These are phyloP conservation scores for Dryobota labecula DNA, from an alignment of 2,888 invertebrate species.

Conservation along the genomic window DNA sequence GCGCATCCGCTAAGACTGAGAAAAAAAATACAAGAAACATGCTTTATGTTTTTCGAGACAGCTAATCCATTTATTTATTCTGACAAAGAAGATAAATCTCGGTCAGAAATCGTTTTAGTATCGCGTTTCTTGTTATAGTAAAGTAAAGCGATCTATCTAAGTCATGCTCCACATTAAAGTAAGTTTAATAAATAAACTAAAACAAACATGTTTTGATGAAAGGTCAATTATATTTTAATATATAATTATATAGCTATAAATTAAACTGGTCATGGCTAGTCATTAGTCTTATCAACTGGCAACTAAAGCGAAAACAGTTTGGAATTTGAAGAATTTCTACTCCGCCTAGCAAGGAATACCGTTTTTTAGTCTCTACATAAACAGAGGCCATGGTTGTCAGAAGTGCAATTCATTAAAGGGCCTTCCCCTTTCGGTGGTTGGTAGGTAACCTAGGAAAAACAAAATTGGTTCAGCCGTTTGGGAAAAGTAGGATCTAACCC, in stretches of 20 bases:
- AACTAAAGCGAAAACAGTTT: neutral
- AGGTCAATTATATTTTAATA: too few relatives aligned
- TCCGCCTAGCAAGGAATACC: neutral
- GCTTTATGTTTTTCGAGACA: conserved; percentile 56
- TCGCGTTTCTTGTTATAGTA: conserved; percentile 49
- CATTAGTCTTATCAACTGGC: conserved; percentile 7
- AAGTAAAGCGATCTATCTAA: conserved; percentile 41
- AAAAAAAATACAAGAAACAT: conserved; percentile 55
- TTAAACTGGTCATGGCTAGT: conserved; percentile 4
- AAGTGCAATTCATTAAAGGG: too few relatives aligned
- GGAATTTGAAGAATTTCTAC: conserved; percentile 16
- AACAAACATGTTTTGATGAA: conserved; percentile 5
- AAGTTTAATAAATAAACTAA: conserved; percentile 26
- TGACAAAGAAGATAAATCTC: conserved; percentile 65
- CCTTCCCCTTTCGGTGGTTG: too few relatives aligned
- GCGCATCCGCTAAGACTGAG: conserved; percentile 42
- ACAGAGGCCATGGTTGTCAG: too few relatives aligned
- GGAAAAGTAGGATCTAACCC: too few relatives aligned
- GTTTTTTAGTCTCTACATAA: neutral
- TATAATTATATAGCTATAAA: too few relatives aligned
- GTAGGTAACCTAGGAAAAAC: too few relatives aligned
- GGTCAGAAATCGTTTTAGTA: conserved; percentile 48
- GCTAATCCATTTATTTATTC: conserved; percentile 66
- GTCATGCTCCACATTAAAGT: conserved; percentile 44
- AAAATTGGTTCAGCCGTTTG: too few relatives aligned